Base-by-base conservation (phyloP, 1,140 invertebrate genomes). In the Adelges cooleyi region DNA sequence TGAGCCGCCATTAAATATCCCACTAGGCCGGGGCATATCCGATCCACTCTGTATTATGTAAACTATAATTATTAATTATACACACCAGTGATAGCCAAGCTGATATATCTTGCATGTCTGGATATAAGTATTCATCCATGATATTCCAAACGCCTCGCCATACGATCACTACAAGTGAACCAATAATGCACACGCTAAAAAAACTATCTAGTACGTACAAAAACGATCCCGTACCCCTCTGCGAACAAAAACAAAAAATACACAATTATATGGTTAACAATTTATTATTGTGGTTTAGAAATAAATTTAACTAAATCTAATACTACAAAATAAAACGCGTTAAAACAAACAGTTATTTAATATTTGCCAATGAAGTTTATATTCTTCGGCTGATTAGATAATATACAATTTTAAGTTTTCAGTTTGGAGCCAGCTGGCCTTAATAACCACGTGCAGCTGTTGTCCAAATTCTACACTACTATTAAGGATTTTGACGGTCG, bases 81-180 rank as follows among this genome's bases (percentile, higher is more conserved):
- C 81, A 85, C 76, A 92, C 89, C 76, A 91, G 73, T 46, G 89
- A 92, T 4, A 82, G 81, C 79, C 86, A 83, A 23, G 85, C 83
- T 0, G 86, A 86, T 38, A 78, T 74, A n/a, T 51, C 17, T 2
- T 2, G 2, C 71, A 85, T 75, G 0, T 80, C 79, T 1, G 89
- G 89, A 72, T 83, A 92, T 5, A 92, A 74, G 70, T 82, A 84
- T 66, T 87, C 75, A 74, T 92, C 90, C 48, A 91, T 77, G 44
- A 91, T 75, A 8, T 82, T 82, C 88, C 89, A 93, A 20, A 83
- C 79, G 29, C 90, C 89, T 71, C 89, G 78, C 90, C 90, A 93
- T 11, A 89, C 87, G 71, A 89, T 87, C 1, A 92, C 87, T 23
- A 92, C 87, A 62, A 92, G 77, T 0, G 85, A 87, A 2, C 89